Evolutionary conservation across 2,797 vertebrate species (phyloP).

Genomic region (Furcifer pardalis): DNA sequence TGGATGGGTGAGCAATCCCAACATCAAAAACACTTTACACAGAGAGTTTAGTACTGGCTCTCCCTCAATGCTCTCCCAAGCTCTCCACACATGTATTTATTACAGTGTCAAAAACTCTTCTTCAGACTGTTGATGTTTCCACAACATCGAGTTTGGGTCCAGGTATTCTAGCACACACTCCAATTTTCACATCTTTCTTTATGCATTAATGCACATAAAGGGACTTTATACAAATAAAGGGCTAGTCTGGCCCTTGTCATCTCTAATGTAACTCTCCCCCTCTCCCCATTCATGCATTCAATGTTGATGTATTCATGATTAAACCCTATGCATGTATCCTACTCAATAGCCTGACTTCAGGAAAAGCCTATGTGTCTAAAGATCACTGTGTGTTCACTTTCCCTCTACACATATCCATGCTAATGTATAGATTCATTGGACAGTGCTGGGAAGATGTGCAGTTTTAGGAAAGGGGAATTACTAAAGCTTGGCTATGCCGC

Average conservation of each 20-base stretch:
- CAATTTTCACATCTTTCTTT: neutral
- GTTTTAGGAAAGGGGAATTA: too few relatives aligned
- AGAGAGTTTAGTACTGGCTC: neutral
- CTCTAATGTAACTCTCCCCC: neutral
- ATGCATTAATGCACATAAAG: neutral
- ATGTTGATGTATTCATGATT: neutral
- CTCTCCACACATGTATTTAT: neutral
- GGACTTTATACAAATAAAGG: neutral
- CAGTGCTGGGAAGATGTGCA: too few relatives aligned
- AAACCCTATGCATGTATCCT: too few relatives aligned
- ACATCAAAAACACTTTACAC: neutral
- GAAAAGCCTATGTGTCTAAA: neutral
- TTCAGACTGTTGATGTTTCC: neutral
- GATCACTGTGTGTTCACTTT: neutral
- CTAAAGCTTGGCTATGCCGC: too few relatives aligned
- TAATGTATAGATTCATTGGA: neutral
- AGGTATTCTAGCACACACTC: too few relatives aligned
- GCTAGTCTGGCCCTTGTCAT: too few relatives aligned
- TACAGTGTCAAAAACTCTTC: neutral
- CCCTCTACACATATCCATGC: neutral
- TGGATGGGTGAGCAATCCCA: neutral
- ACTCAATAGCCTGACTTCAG: too few relatives aligned
- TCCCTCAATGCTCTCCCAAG: too few relatives aligned
- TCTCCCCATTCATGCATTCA: neutral
- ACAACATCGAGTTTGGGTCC: neutral